Evolutionary conservation across 2,888 invertebrate species (phyloP).

Genomic region (Drosophila incognita): DNA sequence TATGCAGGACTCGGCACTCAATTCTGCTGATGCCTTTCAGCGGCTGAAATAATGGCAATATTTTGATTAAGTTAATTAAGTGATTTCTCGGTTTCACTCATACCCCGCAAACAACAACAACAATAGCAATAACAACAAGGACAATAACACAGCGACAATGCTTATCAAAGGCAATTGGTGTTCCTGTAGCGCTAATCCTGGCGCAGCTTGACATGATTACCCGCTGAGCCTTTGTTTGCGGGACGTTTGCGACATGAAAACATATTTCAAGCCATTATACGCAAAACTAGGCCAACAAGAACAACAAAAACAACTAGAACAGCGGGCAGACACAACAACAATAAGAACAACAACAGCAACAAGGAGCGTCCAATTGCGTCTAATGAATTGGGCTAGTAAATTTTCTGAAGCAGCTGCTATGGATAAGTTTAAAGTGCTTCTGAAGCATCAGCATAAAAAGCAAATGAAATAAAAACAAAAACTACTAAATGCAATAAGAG

Average conservation of each 20-base stretch:
- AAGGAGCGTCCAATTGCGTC: conserved; percentile 51
- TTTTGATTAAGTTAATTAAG: conserved; percentile 81
- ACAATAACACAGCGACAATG: conserved; percentile 50
- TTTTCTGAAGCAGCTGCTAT: conserved; percentile 59
- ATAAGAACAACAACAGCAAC: conserved; percentile 12
- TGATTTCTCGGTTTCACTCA: conserved; percentile 59
- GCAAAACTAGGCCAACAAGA: conserved; percentile 64
- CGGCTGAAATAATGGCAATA: conserved; percentile 69
- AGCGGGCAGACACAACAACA: conserved; percentile 15
- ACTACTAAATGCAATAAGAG: conserved; percentile 18
- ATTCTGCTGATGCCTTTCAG: conserved; percentile 50
- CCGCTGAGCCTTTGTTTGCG: conserved; percentile 65
- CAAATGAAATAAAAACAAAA: conserved; percentile 27
- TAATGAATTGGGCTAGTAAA: conserved; percentile 73
- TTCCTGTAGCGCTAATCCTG: conserved; percentile 62
- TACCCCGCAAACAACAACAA: conserved; percentile 15
- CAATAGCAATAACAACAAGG: conserved; percentile 31
- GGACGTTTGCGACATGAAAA: conserved; percentile 65
- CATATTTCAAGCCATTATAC: conserved; percentile 74
- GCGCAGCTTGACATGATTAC: conserved; percentile 59
- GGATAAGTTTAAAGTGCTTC: conserved; percentile 70
- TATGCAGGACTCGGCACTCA: conserved; percentile 24
- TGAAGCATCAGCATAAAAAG: conserved; percentile 40
- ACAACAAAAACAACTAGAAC: conserved; percentile 24
- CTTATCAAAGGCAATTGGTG: conserved; percentile 56